Conservation (phyloP, 1,140 invertebrate genomes). For the Zaprionus vittiger region DNA sequence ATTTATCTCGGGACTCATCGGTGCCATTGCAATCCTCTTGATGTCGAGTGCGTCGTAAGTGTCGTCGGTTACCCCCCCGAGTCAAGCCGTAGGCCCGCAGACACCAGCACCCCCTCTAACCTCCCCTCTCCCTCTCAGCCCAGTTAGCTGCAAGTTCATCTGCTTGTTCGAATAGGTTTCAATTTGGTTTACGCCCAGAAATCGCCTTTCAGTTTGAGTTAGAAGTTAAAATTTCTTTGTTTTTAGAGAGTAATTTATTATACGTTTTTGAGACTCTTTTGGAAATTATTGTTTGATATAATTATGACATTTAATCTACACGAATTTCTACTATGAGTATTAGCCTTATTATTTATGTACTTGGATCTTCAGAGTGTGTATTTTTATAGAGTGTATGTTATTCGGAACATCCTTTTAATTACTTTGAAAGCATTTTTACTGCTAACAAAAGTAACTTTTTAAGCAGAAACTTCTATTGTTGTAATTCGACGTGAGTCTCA, state of each 20-base stretch:
- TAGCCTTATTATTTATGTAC: too few species aligned
- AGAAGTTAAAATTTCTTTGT: not conserved
- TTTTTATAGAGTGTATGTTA: not conserved
- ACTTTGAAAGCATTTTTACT: slow-evolving; percentile 5
- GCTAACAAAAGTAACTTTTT: not conserved
- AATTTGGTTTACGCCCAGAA: not conserved
- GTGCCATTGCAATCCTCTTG: slow-evolving; percentile 29
- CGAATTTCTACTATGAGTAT: too few species aligned
- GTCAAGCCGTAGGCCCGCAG: not conserved
- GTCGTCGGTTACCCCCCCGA: slow-evolving; percentile 2
- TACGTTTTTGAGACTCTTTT: not conserved
- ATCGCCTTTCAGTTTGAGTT: not conserved
- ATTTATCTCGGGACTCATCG: slow-evolving; percentile 7
- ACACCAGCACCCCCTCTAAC: not conserved
- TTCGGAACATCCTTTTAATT: not conserved
- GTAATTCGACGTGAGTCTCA: not conserved
- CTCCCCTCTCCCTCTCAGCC: not conserved
- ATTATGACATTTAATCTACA: too few species aligned
- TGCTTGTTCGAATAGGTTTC: slow-evolving; percentile 12
- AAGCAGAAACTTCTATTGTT: not conserved
- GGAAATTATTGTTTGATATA: too few species aligned
- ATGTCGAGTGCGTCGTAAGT: slow-evolving; percentile 31
- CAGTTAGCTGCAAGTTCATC: slow-evolving; percentile 8
- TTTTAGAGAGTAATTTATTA: not conserved
- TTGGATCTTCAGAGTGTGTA: too few species aligned